A percentile compares a stretch with the other conserved stretches of the same genome.
phyloP scores from a whole-genome alignment of 2,797 vertebrate species.

The Borostomias antarcticus region DNA sequence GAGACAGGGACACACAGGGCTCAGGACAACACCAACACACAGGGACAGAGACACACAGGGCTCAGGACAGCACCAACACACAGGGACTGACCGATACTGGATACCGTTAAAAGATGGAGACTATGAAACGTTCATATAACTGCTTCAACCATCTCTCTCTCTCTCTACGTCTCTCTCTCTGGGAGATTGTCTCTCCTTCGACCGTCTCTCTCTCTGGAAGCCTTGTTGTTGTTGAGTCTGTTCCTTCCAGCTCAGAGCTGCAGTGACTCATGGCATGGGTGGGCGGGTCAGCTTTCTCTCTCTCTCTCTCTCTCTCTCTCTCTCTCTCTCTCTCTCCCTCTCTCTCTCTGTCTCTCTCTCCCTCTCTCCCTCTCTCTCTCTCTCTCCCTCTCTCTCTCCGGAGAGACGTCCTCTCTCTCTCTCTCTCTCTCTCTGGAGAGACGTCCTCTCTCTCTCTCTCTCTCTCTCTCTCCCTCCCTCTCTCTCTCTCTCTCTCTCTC shows the following conservation, averaged over 20 bases:
- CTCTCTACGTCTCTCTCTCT: too few species aligned
- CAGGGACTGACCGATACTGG: background rate
- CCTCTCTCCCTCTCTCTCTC: background rate
- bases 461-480: slow-evolving; percentile 24
- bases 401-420: slow-evolving; percentile 9
- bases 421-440: background rate
- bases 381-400: background rate
- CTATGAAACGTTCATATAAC: too few species aligned
- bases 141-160: background rate
- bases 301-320: background rate
- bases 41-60: background rate
- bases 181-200: too few species aligned
- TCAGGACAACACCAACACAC: background rate
- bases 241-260: too few species aligned
- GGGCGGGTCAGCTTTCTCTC: background rate
- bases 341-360: slow-evolving; percentile 1
- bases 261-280: too few species aligned
- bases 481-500: slow-evolving; percentile 1
- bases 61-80: background rate
- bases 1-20: background rate
- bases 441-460: background rate
- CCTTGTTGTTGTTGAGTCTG: too few species aligned
- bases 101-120: too few species aligned
- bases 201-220: too few species aligned
- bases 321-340: background rate